Percentiles rank a stretch among this genome's conserved stretches.
These are phyloP conservation scores for Tragelaphus scriptus DNA, from an alignment of 2,113 vertebrate species.

Conservation along the genomic window DNA sequence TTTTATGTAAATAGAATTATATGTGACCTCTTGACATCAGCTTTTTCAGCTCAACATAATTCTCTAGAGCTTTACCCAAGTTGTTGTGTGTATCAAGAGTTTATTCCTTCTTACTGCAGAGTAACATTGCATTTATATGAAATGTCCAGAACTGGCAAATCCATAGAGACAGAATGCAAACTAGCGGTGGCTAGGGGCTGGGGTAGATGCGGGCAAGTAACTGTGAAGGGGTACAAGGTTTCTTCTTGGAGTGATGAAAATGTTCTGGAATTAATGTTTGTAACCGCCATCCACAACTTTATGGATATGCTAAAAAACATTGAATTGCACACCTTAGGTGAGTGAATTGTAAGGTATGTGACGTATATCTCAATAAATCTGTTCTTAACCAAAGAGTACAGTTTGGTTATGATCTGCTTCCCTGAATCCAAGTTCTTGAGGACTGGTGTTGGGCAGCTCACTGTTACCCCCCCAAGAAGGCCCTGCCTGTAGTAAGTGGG, in stretches of 20 bases:
- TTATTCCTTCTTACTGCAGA: not conserved
- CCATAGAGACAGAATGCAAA: not conserved
- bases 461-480: too few species aligned
- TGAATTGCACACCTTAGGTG: not conserved
- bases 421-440: not conserved
- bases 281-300: not conserved
- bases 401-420: not conserved
- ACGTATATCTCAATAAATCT: not conserved
- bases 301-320: not conserved
- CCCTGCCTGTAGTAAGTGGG: not conserved
- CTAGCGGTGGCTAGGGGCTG: not conserved
- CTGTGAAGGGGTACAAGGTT: not conserved
- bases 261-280: not conserved
- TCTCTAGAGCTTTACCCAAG: not conserved
- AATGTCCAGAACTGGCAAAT: not conserved
- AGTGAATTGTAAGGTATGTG: not conserved
- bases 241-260: not conserved
- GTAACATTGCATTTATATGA: not conserved
- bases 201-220: not conserved
- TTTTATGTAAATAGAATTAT: not conserved
- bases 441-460: not conserved
- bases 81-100: not conserved
- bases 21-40: not conserved
- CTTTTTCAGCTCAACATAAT: not conserved
- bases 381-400: not conserved